phyloP scores from a whole-genome alignment of 2,113 vertebrate species.

The Calidris pugnax region DNA sequence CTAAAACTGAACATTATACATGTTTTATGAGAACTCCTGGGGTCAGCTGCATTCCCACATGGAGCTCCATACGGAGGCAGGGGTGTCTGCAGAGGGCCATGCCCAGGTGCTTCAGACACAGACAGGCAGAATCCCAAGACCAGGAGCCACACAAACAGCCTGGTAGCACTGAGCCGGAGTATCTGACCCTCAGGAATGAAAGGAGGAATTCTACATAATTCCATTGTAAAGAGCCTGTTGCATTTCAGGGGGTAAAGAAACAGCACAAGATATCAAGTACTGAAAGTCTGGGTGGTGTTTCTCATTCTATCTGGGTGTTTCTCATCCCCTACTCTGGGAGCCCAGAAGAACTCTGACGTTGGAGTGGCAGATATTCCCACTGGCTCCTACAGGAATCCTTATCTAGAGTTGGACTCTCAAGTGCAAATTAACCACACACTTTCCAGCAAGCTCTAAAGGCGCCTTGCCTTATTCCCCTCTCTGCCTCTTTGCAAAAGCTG shows the following conservation, averaged over 20 bases:
- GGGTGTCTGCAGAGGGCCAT: background rate
- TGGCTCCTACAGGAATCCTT: background rate
- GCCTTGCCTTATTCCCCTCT: background rate
- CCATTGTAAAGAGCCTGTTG: background rate
- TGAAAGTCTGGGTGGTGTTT: background rate
- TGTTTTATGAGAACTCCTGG: background rate
- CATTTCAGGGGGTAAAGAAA: background rate
- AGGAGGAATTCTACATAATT: background rate
- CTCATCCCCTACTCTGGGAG: background rate
- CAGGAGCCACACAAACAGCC: background rate
- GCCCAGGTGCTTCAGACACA: background rate
- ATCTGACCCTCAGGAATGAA: background rate
- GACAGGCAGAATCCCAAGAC: background rate
- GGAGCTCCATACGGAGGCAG: rapidly evolving
- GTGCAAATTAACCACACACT: background rate
- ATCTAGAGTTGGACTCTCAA: background rate
- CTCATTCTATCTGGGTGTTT: no score
- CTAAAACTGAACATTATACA: rapidly evolving
- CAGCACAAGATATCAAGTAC: background rate
- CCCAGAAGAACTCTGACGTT: background rate
- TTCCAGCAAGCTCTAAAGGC: background rate
- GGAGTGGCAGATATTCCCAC: background rate
- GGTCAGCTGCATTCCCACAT: no score
- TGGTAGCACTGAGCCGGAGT: background rate
- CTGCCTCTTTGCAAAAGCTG: background rate